phyloP scores from a whole-genome alignment of 2,888 invertebrate genomes.

The Cosmorhoe ocellata region DNA sequence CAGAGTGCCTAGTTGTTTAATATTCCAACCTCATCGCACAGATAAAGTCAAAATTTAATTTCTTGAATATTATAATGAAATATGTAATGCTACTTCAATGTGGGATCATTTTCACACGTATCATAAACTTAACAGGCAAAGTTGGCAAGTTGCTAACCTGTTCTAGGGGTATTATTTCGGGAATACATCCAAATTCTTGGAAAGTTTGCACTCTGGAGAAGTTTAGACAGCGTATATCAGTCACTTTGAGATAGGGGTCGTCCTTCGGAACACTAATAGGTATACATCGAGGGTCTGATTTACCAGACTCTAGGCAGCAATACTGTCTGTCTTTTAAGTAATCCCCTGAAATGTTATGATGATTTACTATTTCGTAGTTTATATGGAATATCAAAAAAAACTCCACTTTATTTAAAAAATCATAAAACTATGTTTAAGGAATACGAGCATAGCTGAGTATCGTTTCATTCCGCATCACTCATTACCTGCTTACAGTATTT shows the following conservation, averaged over 20 bases:
- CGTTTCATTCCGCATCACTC: no score
- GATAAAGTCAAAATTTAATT: constrained; percentile 43
- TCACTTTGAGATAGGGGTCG: constrained; percentile 66
- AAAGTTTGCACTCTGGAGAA: constrained; percentile 69
- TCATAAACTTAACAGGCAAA: constrained; percentile 33
- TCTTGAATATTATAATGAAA: constrained; percentile 43
- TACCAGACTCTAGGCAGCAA: constrained; percentile 53
- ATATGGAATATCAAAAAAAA: no score
- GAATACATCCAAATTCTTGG: constrained; percentile 60
- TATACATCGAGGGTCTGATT: constrained; percentile 52
- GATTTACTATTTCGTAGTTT: background rate
- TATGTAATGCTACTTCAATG: constrained; percentile 38
- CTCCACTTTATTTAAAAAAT: no score
- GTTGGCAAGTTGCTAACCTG: constrained; percentile 49
- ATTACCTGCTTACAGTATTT: no score
- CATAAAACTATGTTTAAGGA: no score
- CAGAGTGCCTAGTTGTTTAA: constrained; percentile 21
- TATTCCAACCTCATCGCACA: constrained; percentile 35
- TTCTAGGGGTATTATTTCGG: constrained; percentile 53
- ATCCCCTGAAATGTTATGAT: constrained; percentile 49
- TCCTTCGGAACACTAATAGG: constrained; percentile 59
- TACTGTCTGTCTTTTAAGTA: constrained; percentile 48
- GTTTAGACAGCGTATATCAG: constrained; percentile 65
- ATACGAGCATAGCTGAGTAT: no score
- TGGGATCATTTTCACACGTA: constrained; percentile 42